These are phyloP conservation scores for Lasioglossum oenotherae DNA, from an alignment of 2,888 invertebrate genomes.

Conservation along the genomic window DNA sequence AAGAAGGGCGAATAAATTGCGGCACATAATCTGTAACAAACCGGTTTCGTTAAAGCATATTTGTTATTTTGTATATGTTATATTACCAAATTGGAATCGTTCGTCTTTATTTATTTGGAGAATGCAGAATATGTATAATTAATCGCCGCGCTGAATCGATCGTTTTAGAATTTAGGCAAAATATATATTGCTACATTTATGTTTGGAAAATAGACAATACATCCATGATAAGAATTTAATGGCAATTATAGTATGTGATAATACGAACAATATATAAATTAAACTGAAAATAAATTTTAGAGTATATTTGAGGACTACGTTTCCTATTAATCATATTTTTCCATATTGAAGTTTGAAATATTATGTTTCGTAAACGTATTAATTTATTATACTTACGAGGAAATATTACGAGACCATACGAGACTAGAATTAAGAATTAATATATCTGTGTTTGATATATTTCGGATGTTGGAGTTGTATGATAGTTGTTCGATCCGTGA, in stretches of 20 bases:
- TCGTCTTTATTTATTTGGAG: not conserved
- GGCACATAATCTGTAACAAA: constrained; percentile 58
- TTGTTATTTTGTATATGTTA: not conserved
- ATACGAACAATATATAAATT: not conserved
- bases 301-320: not conserved
- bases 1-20: constrained; percentile 18
- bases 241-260: not conserved
- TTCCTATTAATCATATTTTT: not conserved
- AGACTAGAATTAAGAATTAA: constrained; percentile 5
- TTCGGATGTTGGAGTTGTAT: constrained; percentile 13
- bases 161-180: not conserved
- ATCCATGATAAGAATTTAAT: not conserved
- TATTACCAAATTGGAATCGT: not conserved
- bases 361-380: not conserved
- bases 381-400: constrained; percentile 1
- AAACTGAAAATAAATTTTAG: not conserved
- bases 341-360: not conserved
- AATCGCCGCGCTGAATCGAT: not conserved
- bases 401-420: constrained; percentile 25
- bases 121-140: not conserved
- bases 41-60: not conserved
- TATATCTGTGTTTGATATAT: not conserved
- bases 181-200: not conserved
- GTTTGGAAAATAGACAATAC: not conserved
- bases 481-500: constrained; percentile 40